phyloP scores from a whole-genome alignment of 2,888 invertebrate genomes.

The Limenitis camilla region DNA sequence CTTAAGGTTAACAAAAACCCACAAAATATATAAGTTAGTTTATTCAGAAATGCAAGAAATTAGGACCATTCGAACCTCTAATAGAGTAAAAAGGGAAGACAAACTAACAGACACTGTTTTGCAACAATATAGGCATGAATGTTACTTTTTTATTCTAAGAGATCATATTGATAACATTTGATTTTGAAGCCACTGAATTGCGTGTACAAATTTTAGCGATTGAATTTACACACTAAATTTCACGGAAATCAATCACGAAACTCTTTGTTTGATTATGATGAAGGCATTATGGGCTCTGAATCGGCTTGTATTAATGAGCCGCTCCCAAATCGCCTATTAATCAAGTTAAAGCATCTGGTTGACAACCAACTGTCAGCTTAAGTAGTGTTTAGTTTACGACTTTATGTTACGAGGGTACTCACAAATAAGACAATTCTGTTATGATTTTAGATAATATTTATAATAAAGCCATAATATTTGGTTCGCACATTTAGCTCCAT shows the following conservation, averaged over 20 bases:
- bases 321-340: constrained; percentile 66
- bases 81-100: too few species aligned
- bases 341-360: constrained; percentile 70
- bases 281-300: constrained; percentile 51
- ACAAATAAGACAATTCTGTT: constrained; percentile 3
- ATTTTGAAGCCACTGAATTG: neutral
- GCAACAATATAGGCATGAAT: too few species aligned
- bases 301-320: constrained; percentile 57
- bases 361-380: constrained; percentile 69
- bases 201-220: constrained; percentile 2
- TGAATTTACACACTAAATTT: constrained; percentile 4
- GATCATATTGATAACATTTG: too few species aligned
- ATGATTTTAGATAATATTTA: neutral
- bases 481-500: too few species aligned
- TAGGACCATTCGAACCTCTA: too few species aligned
- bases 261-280: constrained; percentile 56
- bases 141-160: too few species aligned
- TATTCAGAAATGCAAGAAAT: too few species aligned
- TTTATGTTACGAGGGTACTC: constrained; percentile 12
- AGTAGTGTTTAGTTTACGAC: constrained; percentile 67
- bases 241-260: constrained; percentile 24
- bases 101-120: too few species aligned
- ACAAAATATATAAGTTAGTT: too few species aligned
- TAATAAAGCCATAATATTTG: too few species aligned
- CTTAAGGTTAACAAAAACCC: too few species aligned